phyloP scores from a whole-genome alignment of 1,140 invertebrate genomes.

The Anoplolepis gracilipes region DNA sequence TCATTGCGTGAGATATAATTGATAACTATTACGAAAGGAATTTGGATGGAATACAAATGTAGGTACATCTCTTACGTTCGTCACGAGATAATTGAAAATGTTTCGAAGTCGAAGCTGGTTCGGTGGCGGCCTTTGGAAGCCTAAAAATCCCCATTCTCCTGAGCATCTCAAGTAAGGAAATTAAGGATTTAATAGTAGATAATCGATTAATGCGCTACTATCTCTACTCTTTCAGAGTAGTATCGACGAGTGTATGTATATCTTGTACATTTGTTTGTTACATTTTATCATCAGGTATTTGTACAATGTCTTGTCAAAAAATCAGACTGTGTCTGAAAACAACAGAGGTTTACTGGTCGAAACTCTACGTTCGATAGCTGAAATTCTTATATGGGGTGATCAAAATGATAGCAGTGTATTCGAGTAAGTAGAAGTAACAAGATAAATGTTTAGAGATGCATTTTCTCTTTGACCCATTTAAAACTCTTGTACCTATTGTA shows the following conservation, averaged over 20 bases:
- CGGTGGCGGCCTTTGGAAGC: constrained; percentile 94
- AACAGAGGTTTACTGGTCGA: constrained; percentile 98
- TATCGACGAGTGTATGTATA: background rate
- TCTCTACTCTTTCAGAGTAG: too few relatives aligned
- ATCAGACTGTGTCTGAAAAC: constrained; percentile 98
- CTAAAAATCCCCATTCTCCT: constrained; percentile 98
- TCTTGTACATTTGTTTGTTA: constrained; percentile 28
- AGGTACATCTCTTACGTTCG: constrained; percentile 17
- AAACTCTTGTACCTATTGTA: too few relatives aligned
- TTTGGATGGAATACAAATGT: constrained; percentile 33
- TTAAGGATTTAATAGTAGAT: too few relatives aligned
- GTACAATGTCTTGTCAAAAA: constrained; percentile 97
- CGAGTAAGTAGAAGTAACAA: constrained; percentile 92
- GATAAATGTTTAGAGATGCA: background rate
- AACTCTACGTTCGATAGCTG: constrained; percentile 98
- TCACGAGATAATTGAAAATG: constrained; percentile 85
- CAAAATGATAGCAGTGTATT: constrained; percentile 99
- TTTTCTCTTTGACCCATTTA: too few relatives aligned
- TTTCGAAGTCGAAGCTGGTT: constrained; percentile 96
- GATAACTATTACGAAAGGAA: background rate
- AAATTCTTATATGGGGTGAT: constrained; percentile 99
- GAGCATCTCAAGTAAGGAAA: constrained; percentile 98
- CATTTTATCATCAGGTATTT: constrained; percentile 90
- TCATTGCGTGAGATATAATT: background rate
- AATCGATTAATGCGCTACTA: background rate